Conservation (phyloP, 2,888 invertebrate genomes). For the Ormyrus labotus region DNA sequence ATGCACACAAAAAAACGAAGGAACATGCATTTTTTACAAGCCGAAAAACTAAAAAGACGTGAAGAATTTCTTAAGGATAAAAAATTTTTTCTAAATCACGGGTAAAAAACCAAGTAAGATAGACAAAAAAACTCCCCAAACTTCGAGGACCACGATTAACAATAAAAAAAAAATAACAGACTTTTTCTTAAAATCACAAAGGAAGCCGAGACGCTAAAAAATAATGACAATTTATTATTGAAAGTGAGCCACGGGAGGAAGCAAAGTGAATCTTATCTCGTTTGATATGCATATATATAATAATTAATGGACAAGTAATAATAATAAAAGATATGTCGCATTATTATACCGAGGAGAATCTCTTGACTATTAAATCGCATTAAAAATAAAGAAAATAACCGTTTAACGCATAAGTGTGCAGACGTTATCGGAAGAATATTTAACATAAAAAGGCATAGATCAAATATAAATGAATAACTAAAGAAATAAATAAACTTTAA, state of each 20-base stretch:
- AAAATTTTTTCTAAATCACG: conserved; percentile 42
- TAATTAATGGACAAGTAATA: conserved; percentile 11
- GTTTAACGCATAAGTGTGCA: conserved; percentile 36
- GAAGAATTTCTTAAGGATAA: conserved; percentile 33
- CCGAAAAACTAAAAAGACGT: conserved; percentile 13
- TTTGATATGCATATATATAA: conserved; percentile 7
- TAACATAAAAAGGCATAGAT: conserved; percentile 26
- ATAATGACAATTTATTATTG: conserved; percentile 24
- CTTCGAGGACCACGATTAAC: conserved; percentile 67
- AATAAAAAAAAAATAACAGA: conserved; percentile 41
- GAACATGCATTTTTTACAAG: conserved; percentile 36
- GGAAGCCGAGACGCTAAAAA: not conserved
- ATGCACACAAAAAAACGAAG: not conserved
- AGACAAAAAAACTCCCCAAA: conserved; percentile 59
- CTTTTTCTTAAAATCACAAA: conserved; percentile 38
- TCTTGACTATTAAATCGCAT: not conserved
- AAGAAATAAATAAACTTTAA: conserved; percentile 36
- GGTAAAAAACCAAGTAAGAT: not conserved
- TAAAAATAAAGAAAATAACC: conserved; percentile 34
- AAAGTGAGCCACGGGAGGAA: conserved; percentile 5
- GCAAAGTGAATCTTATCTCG: conserved; percentile 3
- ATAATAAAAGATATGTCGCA: conserved; percentile 33
- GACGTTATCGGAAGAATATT: not conserved
- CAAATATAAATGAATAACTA: conserved; percentile 37
- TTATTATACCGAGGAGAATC: conserved; percentile 49